phyloP scores from a whole-genome alignment of 1,140 invertebrate genomes.

The Drosophila biarmipes region DNA sequence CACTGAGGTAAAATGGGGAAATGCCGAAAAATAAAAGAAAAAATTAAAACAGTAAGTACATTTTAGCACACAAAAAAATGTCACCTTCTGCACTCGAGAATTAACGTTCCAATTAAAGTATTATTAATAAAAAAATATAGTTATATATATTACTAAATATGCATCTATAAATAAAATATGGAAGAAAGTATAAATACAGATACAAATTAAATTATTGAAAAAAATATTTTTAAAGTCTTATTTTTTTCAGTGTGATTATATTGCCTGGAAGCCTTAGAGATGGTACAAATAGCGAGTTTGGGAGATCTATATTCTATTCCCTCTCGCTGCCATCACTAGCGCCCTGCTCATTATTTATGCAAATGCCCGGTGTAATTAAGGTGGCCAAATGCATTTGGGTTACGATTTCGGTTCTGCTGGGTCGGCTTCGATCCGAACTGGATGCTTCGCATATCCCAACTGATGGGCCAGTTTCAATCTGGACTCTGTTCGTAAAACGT shows the following conservation, averaged over 20 bases:
- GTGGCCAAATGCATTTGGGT: slow-evolving; percentile 50
- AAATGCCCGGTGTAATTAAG: slow-evolving; percentile 51
- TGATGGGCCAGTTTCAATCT: slow-evolving; percentile 46
- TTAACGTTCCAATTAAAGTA: no score
- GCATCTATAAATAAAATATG: no score
- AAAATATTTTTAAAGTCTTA: background rate
- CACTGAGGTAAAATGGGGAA: background rate
- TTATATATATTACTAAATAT: no score
- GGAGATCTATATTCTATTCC: background rate
- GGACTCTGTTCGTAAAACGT: slow-evolving; percentile 57
- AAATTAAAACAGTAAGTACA: background rate
- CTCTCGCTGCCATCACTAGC: slow-evolving; percentile 12
- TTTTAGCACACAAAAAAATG: no score
- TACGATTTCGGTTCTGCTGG: slow-evolving; percentile 15
- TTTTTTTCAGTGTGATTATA: background rate
- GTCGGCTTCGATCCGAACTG: background rate
- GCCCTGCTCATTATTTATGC: slow-evolving; percentile 48
- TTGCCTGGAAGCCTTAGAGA: background rate
- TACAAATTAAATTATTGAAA: background rate
- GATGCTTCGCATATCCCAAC: background rate
- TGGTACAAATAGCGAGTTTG: background rate
- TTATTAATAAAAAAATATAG: no score
- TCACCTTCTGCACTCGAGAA: no score
- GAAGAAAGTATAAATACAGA: background rate
- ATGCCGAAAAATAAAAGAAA: background rate